phyloP scores from a whole-genome alignment of 2,797 vertebrate genomes.

The Bradypodion ventrale region DNA sequence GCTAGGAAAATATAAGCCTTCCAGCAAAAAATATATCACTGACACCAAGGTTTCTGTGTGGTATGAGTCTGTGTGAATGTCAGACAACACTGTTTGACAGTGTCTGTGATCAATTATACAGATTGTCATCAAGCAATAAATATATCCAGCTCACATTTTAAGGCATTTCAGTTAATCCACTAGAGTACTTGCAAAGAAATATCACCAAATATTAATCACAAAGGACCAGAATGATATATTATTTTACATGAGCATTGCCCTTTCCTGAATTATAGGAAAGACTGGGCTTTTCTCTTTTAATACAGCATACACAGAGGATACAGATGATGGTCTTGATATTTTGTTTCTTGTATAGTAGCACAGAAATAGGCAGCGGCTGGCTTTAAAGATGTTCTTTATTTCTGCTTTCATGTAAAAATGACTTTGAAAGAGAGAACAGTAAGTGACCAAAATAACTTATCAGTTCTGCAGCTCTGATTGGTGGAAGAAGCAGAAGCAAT shows the following conservation, averaged over 20 bases:
- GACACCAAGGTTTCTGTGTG: not conserved
- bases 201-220: not conserved
- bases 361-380: not conserved
- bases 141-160: not conserved
- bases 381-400: not conserved
- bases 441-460: not conserved
- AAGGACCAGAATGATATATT: not conserved
- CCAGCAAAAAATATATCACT: not conserved
- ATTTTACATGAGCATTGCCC: not conserved
- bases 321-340: not conserved
- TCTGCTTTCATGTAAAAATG: slow-evolving; percentile 12
- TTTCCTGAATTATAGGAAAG: not conserved
- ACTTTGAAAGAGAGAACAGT: not conserved
- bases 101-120: not conserved
- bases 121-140: not conserved
- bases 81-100: not conserved
- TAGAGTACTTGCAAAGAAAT: not conserved
- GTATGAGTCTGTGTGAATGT: not conserved
- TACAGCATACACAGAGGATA: not conserved
- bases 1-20: not conserved
- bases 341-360: not conserved
- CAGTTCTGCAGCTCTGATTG: not conserved
- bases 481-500: not conserved
- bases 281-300: not conserved
- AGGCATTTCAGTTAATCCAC: not conserved